Evolutionary conservation across 2,797 vertebrate genomes (phyloP).

Genomic region (Masticophis lateralis): DNA sequence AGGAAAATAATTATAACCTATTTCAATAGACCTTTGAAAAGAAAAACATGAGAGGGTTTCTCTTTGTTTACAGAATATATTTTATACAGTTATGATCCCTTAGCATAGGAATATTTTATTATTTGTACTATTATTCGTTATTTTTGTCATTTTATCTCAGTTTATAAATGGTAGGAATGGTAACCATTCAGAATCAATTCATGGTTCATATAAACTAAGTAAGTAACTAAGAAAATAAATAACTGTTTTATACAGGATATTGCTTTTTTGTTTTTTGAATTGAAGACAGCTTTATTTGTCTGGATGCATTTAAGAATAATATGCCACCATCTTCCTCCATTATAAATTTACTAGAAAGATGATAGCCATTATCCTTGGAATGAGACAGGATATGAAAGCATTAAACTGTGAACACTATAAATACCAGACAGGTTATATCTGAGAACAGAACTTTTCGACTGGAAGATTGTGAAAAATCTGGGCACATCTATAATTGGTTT

Average conservation of each 20-base stretch:
- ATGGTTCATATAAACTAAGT: neutral
- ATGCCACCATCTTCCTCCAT: neutral
- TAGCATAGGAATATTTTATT: neutral
- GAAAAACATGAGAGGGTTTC: neutral
- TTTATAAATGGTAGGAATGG: neutral
- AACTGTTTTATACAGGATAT: neutral
- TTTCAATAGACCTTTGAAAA: neutral
- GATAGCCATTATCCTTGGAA: neutral
- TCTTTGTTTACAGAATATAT: neutral
- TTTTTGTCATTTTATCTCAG: neutral
- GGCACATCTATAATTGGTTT: neutral
- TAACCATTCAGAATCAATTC: neutral
- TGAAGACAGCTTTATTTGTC: neutral
- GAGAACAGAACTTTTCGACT: neutral
- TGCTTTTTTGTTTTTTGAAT: neutral
- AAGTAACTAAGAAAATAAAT: neutral
- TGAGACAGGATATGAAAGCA: neutral
- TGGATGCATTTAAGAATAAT: neutral
- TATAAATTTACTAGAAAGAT: neutral
- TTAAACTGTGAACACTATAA: neutral
- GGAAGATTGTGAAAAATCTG: neutral
- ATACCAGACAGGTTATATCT: neutral
- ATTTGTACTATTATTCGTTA: neutral
- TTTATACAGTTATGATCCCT: neutral
- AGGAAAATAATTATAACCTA: neutral